phyloP scores from a whole-genome alignment of 2,888 invertebrate species.

The Andrena dorsata region DNA sequence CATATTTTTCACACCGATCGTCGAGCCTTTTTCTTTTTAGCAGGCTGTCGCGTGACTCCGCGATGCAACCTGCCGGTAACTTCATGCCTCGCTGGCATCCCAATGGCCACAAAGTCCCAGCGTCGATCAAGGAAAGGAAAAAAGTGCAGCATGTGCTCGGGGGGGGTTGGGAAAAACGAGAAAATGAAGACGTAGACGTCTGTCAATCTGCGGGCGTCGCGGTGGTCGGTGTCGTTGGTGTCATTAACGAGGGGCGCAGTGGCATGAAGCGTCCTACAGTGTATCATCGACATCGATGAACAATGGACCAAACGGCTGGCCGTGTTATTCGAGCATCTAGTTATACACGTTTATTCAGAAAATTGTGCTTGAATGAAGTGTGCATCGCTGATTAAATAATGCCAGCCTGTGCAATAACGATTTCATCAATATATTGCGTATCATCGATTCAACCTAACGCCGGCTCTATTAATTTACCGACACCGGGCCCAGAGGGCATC shows the following conservation, averaged over 20 bases:
- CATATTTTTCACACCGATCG: not conserved
- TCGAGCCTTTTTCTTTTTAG: slow-evolving; percentile 14
- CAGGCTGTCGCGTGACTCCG: slow-evolving; percentile 26
- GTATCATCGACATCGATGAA: slow-evolving; percentile 56
- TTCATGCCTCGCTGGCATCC: slow-evolving; percentile 38
- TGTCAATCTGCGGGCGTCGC: slow-evolving; percentile 13
- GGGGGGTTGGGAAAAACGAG: not conserved
- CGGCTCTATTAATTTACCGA: slow-evolving; percentile 71
- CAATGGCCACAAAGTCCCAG: slow-evolving; percentile 19
- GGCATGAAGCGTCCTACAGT: slow-evolving; percentile 43
- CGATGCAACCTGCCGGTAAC: slow-evolving; percentile 44
- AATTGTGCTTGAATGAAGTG: slow-evolving; percentile 61
- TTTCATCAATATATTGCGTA: slow-evolving; percentile 73
- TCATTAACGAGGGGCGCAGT: slow-evolving; percentile 54
- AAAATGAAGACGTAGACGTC: slow-evolving; percentile 21
- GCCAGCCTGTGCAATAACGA: slow-evolving; percentile 67
- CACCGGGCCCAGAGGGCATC: slow-evolving; percentile 72
- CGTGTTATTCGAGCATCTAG: slow-evolving; percentile 63
- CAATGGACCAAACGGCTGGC: slow-evolving; percentile 45
- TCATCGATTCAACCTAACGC: slow-evolving; percentile 70
- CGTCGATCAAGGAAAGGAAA: slow-evolving; percentile 25
- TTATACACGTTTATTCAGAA: slow-evolving; percentile 59
- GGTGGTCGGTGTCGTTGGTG: slow-evolving; percentile 21
- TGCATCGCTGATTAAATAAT: slow-evolving; percentile 67
- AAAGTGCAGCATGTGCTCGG: slow-evolving; percentile 11